phyloP scores from a whole-genome alignment of 2,113 vertebrate genomes.

The Thalassarche chlororhynchos region DNA sequence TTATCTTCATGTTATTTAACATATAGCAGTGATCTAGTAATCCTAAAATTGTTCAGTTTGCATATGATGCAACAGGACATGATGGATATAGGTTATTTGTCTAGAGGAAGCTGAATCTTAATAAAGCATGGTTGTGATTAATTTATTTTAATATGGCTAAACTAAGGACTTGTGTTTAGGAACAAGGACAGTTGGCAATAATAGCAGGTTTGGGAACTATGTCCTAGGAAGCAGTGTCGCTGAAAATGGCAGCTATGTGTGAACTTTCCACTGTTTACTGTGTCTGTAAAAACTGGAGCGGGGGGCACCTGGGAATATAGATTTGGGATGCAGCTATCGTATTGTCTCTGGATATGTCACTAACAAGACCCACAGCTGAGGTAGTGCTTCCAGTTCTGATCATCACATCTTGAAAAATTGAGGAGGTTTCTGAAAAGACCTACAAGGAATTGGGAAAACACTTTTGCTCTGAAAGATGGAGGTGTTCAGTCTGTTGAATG shows the following conservation, averaged over 20 bases:
- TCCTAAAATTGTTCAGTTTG: neutral
- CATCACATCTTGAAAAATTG: neutral
- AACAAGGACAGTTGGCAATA: neutral
- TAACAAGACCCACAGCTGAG: neutral
- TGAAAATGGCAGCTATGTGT: neutral
- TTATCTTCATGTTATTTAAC: neutral
- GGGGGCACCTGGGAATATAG: neutral
- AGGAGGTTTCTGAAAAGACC: neutral
- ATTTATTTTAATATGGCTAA: neutral
- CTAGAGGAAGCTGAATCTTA: neutral
- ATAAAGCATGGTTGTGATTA: neutral
- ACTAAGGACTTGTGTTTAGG: neutral
- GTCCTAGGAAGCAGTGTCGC: neutral
- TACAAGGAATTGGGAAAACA: neutral
- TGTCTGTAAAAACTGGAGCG: neutral
- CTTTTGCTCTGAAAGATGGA: neutral
- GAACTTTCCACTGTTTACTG: neutral
- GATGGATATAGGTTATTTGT: neutral
- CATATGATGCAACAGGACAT: neutral
- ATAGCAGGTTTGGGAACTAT: neutral
- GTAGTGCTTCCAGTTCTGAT: neutral
- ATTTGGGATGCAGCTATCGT: neutral
- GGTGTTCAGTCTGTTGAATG: neutral
- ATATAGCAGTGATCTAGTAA: neutral
- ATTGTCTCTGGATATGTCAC: neutral